Evolutionary conservation across 2,113 vertebrate genomes (phyloP), one percentile per base, ranked within the genome.

Genomic region (Garra rufa): DNA sequence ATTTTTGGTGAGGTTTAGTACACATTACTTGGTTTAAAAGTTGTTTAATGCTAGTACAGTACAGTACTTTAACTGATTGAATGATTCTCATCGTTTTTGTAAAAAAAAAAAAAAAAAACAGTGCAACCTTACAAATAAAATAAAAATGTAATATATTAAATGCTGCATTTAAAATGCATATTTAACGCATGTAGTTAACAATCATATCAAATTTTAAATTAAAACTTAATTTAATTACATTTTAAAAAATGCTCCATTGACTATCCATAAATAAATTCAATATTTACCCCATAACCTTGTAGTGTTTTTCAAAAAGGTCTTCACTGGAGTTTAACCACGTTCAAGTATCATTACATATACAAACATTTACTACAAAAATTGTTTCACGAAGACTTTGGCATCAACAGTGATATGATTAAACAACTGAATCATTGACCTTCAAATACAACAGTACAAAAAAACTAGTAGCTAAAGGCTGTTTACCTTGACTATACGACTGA

Each of bases 401-500:
- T 34, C 17, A 19, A 5, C 30, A 34, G 5, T 19, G 63, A 67
- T 9, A 7, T 0, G 52, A 52, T 52, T 8, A 19, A 17, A 67
- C 19, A 28, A 30, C 28, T 13, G 1, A 34, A 30, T 30, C 61
- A 65, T 4, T 17, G n/a, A 74, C 0, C 30, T 21, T 48, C 13
- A 28, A 76, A 46, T 1, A 50, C 46, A 75, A 50, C 26, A 67
- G 13, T 2, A 52, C 17, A 15, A 8, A 6, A 3, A 21, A 76
- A 21, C 4, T 9, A 34, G 4, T 10, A 4, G 9, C 4, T 19
- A 55, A 11, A 76, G 17, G 17, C 10, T n/a, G 75, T 50, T 83
- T 67, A 85, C 87, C 83, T 79, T 76, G 85, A 52, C 43, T 76
- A n/a, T 24, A 14, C 3, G 44, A 34, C 65, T 79, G 79, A 77